Base-by-base conservation (phyloP, 1,140 invertebrate species). In the Drosophila orena region DNA sequence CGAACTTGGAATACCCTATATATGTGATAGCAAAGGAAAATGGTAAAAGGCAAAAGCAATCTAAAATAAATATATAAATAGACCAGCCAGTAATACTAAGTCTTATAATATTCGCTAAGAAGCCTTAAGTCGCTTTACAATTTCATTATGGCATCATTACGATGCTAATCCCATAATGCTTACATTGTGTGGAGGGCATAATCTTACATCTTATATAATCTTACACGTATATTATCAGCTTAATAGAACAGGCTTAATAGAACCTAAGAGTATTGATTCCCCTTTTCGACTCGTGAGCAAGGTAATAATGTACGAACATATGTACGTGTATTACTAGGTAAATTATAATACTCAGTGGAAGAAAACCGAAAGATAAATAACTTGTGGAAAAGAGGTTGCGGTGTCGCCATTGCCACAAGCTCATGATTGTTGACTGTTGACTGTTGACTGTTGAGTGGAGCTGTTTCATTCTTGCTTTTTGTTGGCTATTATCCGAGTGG, bases 331-430 rank as follows among this genome's bases (percentile, higher is more conserved):
- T 17, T 42, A 7, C 24, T 20, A 6, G 11, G 6, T 17, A 17
- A 30, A n/a, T 7, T 47, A 53, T 22, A 38, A 38, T 53, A 64
- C 35, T n/a, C 27, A 8, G 14, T 30, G 10, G 11, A 20, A 11
- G 7, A 34, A 17, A 35, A 6, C 20, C 27, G 42, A 69, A 69
- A 52, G 30, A 74, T 61, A 75, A 75, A 76, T 43, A 75, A 75
- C 15, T 43, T 42, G 46, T 57, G 40, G 71, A 53, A 75, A 75
- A 43, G 71, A 76, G 71, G 72, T 24, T 60, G 47, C 71, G n/a
- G 37, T 71, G 68, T 70, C 68, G 68, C 65, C 68, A 74, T 20
- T 54, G 49, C 52, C 55, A 40, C 58, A 15, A 75, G 46, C 72
- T 66, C 27, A 10, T 74, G 43, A 40, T 17, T 30, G 60, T 38